Evolutionary conservation across 2,797 vertebrate genomes (phyloP).

Genomic region (Numenius phaeopus): DNA sequence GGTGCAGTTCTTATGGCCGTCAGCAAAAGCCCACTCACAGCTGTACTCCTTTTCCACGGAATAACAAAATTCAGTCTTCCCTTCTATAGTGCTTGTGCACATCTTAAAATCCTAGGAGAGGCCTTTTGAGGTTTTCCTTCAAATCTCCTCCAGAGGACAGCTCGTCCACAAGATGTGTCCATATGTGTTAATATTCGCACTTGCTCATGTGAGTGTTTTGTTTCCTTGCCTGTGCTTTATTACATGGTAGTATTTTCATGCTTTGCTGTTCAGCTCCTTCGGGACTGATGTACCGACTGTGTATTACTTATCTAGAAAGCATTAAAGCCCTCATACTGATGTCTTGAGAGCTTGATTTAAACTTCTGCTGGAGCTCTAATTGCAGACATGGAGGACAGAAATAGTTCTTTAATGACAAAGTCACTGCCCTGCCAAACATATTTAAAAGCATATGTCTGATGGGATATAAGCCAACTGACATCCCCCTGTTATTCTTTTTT

Average conservation of each 20-base stretch:
- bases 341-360: background rate
- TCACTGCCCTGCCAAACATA: background rate
- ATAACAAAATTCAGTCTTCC: background rate
- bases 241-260: background rate
- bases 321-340: background rate
- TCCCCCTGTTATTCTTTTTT: background rate
- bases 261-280: background rate
- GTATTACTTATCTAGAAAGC: background rate
- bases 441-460: background rate
- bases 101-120: background rate
- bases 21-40: background rate
- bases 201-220: background rate
- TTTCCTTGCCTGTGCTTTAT: background rate
- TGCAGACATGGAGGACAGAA: background rate
- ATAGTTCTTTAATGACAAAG: background rate
- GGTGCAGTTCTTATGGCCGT: background rate
- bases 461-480: background rate
- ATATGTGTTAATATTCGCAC: accelerated
- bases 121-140: background rate
- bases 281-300: background rate
- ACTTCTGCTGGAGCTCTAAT: background rate
- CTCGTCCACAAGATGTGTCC: background rate
- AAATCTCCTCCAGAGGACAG: background rate
- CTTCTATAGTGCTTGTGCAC: background rate
- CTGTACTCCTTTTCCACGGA: accelerated